Evolutionary conservation across 64 coral and sea anemone species (phyloP).

Genomic region (Actinia equina): DNA sequence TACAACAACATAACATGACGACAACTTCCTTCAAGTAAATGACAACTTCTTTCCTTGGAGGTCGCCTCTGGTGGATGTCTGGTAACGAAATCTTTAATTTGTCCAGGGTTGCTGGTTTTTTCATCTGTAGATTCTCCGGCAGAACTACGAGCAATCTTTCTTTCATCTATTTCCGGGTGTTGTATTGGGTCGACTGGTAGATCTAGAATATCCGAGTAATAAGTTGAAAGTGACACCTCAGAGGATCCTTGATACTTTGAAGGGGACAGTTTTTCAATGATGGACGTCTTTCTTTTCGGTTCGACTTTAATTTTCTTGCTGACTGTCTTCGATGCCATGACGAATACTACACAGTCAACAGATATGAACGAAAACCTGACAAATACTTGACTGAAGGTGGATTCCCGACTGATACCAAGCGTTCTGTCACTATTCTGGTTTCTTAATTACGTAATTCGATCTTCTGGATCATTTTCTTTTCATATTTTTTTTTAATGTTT

Average conservation of each 20-base stretch:
- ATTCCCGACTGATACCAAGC: neutral
- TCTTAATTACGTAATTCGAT: neutral
- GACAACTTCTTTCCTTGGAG: neutral
- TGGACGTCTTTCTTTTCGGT: neutral
- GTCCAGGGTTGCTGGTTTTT: neutral
- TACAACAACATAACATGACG: neutral
- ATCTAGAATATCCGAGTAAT: neutral
- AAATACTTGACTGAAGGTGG: too few species aligned
- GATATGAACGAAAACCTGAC: too few species aligned
- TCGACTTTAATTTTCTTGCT: neutral
- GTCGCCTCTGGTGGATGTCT: neutral
- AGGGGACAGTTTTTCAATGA: too few species aligned
- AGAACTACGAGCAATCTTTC: neutral
- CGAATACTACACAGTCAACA: too few species aligned
- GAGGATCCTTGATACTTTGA: neutral
- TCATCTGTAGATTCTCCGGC: neutral
- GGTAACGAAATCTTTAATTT: neutral
- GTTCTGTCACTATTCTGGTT: neutral
- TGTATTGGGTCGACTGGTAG: neutral
- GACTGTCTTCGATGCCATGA: neutral
- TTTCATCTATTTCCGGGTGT: neutral
- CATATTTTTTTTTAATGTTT: neutral
- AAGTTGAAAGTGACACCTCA: too few species aligned
- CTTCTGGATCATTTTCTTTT: neutral
- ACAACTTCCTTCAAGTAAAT: neutral